Percentiles rank a stretch among this genome's conserved stretches.
phyloP scores from a whole-genome alignment of 2,888 invertebrate species.

The Nymphalis polychloros region DNA sequence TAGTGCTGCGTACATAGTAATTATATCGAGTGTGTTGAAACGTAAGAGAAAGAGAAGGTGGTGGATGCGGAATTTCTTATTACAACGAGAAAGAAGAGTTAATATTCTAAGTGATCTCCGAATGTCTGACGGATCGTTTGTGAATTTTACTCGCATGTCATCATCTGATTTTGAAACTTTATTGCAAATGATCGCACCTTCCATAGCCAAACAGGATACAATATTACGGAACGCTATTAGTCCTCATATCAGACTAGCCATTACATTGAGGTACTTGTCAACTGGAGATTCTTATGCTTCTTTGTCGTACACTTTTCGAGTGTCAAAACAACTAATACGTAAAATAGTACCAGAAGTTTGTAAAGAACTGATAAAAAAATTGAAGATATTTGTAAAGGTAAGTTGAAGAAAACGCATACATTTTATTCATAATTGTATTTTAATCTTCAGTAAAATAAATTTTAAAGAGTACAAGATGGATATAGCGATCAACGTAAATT shows the following conservation, averaged over 20 bases:
- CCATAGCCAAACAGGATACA: slow-evolving; percentile 42
- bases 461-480: too few relatives aligned
- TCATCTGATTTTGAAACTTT: slow-evolving; percentile 45
- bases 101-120: slow-evolving; percentile 4
- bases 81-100: slow-evolving; percentile 13
- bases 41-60: slow-evolving; percentile 9
- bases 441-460: too few relatives aligned
- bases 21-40: slow-evolving; percentile 3
- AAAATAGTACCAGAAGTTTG: slow-evolving; percentile 13
- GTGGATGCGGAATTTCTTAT: slow-evolving; percentile 10
- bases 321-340: slow-evolving; percentile 43
- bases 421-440: too few relatives aligned
- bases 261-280: slow-evolving; percentile 39
- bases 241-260: slow-evolving; percentile 37
- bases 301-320: slow-evolving; percentile 41
- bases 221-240: slow-evolving; percentile 42
- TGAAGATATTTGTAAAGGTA: neutral
- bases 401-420: too few relatives aligned
- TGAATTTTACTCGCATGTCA: slow-evolving; percentile 43
- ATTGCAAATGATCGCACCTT: slow-evolving; percentile 41
- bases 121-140: slow-evolving; percentile 38
- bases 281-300: slow-evolving; percentile 39
- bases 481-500: too few relatives aligned
- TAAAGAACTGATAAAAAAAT: neutral
- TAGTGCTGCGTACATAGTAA: slow-evolving; percentile 20